Percentiles rank a stretch among this genome's conserved stretches.
Evolutionary conservation across 2,113 vertebrate genomes (phyloP).

Genomic region (Odontophorus gujanensis): DNA sequence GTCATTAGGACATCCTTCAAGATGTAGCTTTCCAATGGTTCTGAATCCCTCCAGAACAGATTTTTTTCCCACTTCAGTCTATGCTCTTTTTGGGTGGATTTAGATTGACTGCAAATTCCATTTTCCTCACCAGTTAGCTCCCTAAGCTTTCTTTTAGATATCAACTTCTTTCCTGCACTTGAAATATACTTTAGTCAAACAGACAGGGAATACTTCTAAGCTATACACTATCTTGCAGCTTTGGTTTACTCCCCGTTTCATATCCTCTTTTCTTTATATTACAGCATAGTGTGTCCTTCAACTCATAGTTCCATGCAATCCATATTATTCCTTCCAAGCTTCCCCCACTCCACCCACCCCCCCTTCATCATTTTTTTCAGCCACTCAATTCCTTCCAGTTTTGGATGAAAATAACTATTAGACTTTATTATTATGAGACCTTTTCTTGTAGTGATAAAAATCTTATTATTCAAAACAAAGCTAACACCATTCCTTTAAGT

Average conservation of each 20-base stretch:
- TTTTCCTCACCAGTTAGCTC: neutral
- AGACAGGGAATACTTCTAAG: constrained; percentile 9
- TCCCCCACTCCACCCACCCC: fast-evolving
- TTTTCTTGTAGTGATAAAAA: constrained; percentile 13
- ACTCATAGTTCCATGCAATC: neutral
- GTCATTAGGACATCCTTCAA: neutral
- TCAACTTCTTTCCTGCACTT: neutral
- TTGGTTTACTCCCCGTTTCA: neutral
- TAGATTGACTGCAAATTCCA: neutral
- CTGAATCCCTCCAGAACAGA: neutral
- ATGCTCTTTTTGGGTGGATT: neutral
- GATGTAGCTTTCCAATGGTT: neutral
- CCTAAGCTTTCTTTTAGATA: neutral
- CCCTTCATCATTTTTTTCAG: neutral
- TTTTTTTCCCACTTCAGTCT: neutral
- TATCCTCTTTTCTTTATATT: neutral
- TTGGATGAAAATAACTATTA: constrained; percentile 25
- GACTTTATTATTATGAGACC: neutral
- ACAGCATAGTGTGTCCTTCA: neutral
- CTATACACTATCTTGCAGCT: neutral
- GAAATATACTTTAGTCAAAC: neutral
- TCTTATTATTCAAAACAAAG: constrained; percentile 27
- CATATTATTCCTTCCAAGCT: neutral
- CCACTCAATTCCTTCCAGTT: neutral
- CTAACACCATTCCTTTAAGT: constrained; percentile 32